These are phyloP conservation scores for Pardosa pseudoannulata DNA, from an alignment of 2,888 invertebrate species.

Conservation along the genomic window DNA sequence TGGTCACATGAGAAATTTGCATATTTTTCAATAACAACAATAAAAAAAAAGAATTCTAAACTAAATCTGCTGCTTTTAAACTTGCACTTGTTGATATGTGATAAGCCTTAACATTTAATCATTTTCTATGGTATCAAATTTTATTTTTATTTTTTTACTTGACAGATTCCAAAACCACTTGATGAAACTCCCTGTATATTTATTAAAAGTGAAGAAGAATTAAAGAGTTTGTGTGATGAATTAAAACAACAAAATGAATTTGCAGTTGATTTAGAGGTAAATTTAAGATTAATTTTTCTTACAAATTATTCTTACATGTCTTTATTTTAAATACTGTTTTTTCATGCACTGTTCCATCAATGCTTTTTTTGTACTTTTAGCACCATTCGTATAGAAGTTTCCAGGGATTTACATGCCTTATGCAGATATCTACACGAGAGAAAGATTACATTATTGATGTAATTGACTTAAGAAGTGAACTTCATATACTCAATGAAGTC, in stretches of 20 bases:
- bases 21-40: too few species aligned
- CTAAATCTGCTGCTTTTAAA: too few species aligned
- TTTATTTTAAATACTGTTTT: not conserved
- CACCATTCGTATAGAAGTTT: slow-evolving; percentile 95
- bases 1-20: too few species aligned
- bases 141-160: too few species aligned
- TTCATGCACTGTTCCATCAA: too few species aligned
- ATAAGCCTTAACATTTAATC: too few species aligned
- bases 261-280: slow-evolving; percentile 88
- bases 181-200: slow-evolving; percentile 83
- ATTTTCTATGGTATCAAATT: too few species aligned
- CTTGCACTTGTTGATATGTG: too few species aligned
- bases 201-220: slow-evolving; percentile 83
- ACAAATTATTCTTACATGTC: not conserved
- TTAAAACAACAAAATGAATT: slow-evolving; percentile 85
- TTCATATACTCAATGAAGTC: slow-evolving; percentile 89
- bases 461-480: slow-evolving; percentile 86
- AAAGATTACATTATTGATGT: slow-evolving; percentile 94
- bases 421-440: slow-evolving; percentile 90
- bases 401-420: slow-evolving; percentile 95
- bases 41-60: too few species aligned
- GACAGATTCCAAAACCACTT: slow-evolving; percentile 80
- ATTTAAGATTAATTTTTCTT: not conserved
- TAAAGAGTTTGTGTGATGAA: slow-evolving; percentile 83
- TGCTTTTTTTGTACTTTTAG: slow-evolving; percentile 77